Evolutionary conservation across 2,888 invertebrate genomes (phyloP).

Genomic region (Andrena trimmerana): DNA sequence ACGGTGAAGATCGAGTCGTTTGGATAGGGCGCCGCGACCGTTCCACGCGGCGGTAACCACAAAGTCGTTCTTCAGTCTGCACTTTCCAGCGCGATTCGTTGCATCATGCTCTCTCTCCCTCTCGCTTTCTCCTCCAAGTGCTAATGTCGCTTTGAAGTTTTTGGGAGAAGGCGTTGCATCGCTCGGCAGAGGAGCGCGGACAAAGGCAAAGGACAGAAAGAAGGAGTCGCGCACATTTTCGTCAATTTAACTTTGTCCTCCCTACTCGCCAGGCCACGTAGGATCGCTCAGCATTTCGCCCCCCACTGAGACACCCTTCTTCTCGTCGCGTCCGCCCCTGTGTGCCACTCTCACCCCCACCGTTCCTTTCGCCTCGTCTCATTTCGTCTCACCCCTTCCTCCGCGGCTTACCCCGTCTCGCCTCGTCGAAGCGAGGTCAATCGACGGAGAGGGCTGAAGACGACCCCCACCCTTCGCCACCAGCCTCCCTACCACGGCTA

Average conservation of each 20-base stretch:
- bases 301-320: slow-evolving; percentile 57
- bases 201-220: slow-evolving; percentile 55
- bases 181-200: slow-evolving; percentile 37
- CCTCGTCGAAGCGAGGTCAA: slow-evolving; percentile 83
- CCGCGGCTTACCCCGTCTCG: slow-evolving; percentile 58
- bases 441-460: slow-evolving; percentile 82
- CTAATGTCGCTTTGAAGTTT: slow-evolving; percentile 63
- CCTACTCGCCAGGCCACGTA: slow-evolving; percentile 63
- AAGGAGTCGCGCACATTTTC: slow-evolving; percentile 80
- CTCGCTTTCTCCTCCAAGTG: slow-evolving; percentile 14
- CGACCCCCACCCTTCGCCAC: slow-evolving; percentile 70
- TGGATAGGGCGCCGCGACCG: slow-evolving; percentile 24
- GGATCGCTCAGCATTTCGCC: slow-evolving; percentile 61
- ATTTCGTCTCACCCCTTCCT: slow-evolving; percentile 50
- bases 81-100: slow-evolving; percentile 44
- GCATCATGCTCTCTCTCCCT: slow-evolving; percentile 10
- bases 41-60: slow-evolving; percentile 35
- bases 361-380: slow-evolving; percentile 55
- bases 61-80: slow-evolving; percentile 32
- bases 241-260: slow-evolving; percentile 80
- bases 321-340: slow-evolving; percentile 67
- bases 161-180: slow-evolving; percentile 55
- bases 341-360: slow-evolving; percentile 43
- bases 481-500: slow-evolving; percentile 74
- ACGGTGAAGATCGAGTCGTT: slow-evolving; percentile 40